A percentile compares a stretch with the other conserved stretches of the same genome.
These are phyloP conservation scores for Crenichthys baileyi DNA, from an alignment of 2,797 vertebrate species.

Conservation along the genomic window DNA sequence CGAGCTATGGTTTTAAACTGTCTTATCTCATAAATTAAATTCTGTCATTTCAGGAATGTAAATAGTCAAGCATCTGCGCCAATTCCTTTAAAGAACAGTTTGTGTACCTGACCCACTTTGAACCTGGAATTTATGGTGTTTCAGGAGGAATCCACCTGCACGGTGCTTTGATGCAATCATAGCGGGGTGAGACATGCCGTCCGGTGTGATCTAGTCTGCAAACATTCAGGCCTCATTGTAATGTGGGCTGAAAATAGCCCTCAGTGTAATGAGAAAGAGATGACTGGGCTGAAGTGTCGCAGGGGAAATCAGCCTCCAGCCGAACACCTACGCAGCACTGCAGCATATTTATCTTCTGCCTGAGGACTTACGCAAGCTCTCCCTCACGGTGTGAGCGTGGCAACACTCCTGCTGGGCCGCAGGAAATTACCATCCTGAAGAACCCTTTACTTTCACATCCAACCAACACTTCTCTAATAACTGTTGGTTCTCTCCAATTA, in stretches of 20 bases:
- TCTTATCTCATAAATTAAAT: neutral
- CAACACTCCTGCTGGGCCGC: slow-evolving; percentile 19
- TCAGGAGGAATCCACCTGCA: neutral
- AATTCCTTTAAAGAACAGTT: neutral
- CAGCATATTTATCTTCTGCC: slow-evolving; percentile 53
- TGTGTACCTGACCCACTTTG: slow-evolving; percentile 50
- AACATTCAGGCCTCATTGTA: slow-evolving; percentile 37
- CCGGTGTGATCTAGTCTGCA: slow-evolving; percentile 33
- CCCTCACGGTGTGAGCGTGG: slow-evolving; percentile 24
- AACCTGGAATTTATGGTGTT: slow-evolving; percentile 53
- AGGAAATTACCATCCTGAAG: slow-evolving; percentile 33
- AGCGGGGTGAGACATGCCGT: slow-evolving; percentile 24
- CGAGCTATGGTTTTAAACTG: neutral
- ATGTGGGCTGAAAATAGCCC: slow-evolving; percentile 54
- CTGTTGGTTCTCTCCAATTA: slow-evolving; percentile 1
- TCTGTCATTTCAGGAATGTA: neutral
- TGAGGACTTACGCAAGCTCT: slow-evolving; percentile 37
- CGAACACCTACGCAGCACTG: slow-evolving; percentile 62
- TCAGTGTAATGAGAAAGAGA: slow-evolving; percentile 55
- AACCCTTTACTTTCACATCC: slow-evolving; percentile 16
- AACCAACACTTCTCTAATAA: slow-evolving; percentile 3
- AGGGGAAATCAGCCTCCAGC: slow-evolving; percentile 56
- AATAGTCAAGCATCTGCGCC: neutral
- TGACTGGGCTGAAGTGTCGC: slow-evolving; percentile 65
- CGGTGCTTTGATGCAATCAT: slow-evolving; percentile 27